Conservation (phyloP, 2,888 invertebrate species). For the Pristionchus mayeri region DNA sequence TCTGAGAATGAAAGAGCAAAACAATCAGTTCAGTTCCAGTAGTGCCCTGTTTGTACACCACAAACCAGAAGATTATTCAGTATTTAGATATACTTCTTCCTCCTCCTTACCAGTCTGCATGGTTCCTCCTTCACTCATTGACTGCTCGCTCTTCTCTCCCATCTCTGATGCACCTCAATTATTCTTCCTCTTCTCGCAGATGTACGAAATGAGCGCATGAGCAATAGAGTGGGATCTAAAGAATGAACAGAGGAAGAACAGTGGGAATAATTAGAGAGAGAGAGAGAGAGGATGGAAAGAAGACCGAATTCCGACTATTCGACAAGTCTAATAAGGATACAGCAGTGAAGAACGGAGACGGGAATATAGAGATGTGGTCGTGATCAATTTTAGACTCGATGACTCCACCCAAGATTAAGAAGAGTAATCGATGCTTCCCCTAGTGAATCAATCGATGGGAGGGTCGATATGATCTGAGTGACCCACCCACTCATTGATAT, state of each 20-base stretch:
- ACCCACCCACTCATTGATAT: neutral
- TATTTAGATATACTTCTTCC: neutral
- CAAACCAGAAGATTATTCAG: neutral
- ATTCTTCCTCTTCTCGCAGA: neutral
- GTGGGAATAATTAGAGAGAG: neutral
- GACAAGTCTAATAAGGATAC: neutral
- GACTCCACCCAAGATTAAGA: neutral
- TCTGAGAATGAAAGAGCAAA: too few species aligned
- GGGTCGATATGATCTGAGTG: neutral
- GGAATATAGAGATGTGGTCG: neutral
- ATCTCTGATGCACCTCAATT: neutral
- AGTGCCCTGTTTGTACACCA: too few species aligned
- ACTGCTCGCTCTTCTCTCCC: neutral
- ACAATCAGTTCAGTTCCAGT: too few species aligned
- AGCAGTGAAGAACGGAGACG: neutral
- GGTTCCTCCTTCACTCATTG: conserved; percentile 2
- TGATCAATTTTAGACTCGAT: neutral
- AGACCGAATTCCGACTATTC: neutral
- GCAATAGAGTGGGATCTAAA: neutral
- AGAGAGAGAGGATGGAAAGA: neutral
- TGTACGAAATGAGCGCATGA: neutral
- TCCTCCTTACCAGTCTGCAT: conserved; percentile 1
- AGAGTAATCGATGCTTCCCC: too few species aligned
- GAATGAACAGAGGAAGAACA: neutral
- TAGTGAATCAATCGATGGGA: neutral